These are phyloP conservation scores for Conus betulinus DNA, from an alignment of 1,140 invertebrate genomes.

Conservation along the genomic window DNA sequence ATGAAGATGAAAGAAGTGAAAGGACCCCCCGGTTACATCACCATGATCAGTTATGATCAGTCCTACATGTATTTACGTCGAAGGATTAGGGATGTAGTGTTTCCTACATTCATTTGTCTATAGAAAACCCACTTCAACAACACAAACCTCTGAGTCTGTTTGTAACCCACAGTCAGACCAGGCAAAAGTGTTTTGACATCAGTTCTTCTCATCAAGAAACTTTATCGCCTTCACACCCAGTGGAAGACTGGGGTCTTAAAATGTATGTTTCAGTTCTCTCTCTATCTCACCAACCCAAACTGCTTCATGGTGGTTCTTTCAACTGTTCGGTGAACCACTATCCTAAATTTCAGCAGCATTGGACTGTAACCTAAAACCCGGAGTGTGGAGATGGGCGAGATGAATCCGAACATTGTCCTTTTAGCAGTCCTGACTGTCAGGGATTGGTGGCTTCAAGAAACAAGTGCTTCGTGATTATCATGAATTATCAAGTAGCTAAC, in stretches of 20 bases:
- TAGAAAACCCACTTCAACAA: background rate
- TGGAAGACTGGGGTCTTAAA: too few relatives aligned
- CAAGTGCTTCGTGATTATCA: background rate
- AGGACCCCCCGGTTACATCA: background rate
- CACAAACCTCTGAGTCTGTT: background rate
- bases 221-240: too few relatives aligned
- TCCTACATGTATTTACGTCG: too few relatives aligned
- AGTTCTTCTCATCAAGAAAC: background rate
- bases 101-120: background rate
- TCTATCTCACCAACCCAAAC: background rate
- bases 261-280: background rate
- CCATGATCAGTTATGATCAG: background rate
- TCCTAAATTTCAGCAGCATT: background rate
- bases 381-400: conserved; percentile 14
- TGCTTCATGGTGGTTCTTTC: background rate
- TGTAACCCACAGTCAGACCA: background rate
- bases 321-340: conserved; percentile 9
- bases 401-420: conserved; percentile 16
- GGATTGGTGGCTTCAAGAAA: background rate
- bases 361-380: conserved; percentile 19
- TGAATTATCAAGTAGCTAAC: background rate
- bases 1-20: background rate
- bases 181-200: background rate
- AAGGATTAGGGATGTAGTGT: background rate
- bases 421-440: conserved; percentile 8